Evolutionary conservation across 1,140 invertebrate genomes (phyloP).

Genomic region (Macrobrachium rosenbergii): DNA sequence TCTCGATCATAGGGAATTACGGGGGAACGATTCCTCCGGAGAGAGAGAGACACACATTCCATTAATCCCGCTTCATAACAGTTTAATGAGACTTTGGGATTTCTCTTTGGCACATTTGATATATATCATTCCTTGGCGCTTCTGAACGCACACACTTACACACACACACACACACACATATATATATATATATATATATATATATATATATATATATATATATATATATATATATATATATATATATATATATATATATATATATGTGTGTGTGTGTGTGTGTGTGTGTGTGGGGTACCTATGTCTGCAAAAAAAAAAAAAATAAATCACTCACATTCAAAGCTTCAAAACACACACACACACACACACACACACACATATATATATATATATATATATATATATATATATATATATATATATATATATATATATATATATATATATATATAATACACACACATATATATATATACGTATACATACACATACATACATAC

Average conservation of each 20-base stretch:
- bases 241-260: neutral
- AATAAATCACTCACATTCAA: no score
- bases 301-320: neutral
- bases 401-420: conserved; percentile 27
- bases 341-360: neutral
- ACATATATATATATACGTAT: neutral
- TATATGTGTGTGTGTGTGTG: conserved; percentile 6
- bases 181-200: neutral
- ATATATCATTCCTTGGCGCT: neutral
- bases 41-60: no score
- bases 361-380: neutral
- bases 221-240: conserved; percentile 8
- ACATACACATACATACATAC: neutral
- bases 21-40: no score
- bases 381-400: conserved; percentile 27
- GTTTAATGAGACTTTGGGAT: neutral
- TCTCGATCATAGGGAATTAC: no score
- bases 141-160: neutral
- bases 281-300: neutral
- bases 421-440: conserved; percentile 27
- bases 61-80: neutral
- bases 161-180: neutral
- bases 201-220: neutral
- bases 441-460: neutral
- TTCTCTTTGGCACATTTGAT: neutral